Evolutionary conservation across 2,797 vertebrate species (phyloP).

Genomic region (Melanotaenia trifasciata): DNA sequence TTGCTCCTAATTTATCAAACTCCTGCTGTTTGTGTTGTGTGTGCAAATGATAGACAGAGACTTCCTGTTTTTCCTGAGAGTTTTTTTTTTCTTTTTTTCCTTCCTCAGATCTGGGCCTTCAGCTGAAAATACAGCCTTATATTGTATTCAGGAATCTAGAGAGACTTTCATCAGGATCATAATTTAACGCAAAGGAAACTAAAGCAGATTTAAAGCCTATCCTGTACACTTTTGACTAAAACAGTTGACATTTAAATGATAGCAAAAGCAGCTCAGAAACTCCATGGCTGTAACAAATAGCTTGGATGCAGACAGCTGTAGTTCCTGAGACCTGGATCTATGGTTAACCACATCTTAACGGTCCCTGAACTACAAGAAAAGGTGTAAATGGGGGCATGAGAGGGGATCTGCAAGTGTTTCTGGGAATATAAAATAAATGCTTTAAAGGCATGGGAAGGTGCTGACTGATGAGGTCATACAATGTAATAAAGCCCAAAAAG

Average conservation of each 20-base stretch:
- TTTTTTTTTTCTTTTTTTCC: background rate
- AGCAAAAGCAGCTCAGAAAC: slow-evolving; percentile 54
- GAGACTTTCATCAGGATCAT: slow-evolving; percentile 39
- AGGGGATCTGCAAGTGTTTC: slow-evolving; percentile 64
- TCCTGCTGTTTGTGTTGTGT: slow-evolving; percentile 26
- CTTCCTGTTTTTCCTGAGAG: slow-evolving; percentile 58
- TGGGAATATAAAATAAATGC: slow-evolving; percentile 70
- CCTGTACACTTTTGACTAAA: slow-evolving; percentile 38
- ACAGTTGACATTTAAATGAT: slow-evolving; percentile 37
- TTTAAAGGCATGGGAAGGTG: slow-evolving; percentile 64
- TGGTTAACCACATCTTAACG: slow-evolving; percentile 74
- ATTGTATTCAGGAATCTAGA: too few relatives aligned
- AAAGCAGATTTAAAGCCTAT: slow-evolving; percentile 12
- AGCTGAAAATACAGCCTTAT: slow-evolving; percentile 57
- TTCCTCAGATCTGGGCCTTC: slow-evolving; percentile 54
- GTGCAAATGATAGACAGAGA: slow-evolving; percentile 34
- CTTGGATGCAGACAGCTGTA: slow-evolving; percentile 54
- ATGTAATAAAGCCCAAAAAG: slow-evolving; percentile 52
- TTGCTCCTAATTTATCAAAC: slow-evolving; percentile 50
- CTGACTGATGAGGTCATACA: slow-evolving; percentile 75
- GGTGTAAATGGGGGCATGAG: slow-evolving; percentile 37
- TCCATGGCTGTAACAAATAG: slow-evolving; percentile 70
- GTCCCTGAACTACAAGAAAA: slow-evolving; percentile 51
- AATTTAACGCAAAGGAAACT: slow-evolving; percentile 45
- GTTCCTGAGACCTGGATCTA: slow-evolving; percentile 68